Base-by-base conservation (phyloP, 2,113 vertebrate genomes). In the Poicephalus gulielmi region DNA sequence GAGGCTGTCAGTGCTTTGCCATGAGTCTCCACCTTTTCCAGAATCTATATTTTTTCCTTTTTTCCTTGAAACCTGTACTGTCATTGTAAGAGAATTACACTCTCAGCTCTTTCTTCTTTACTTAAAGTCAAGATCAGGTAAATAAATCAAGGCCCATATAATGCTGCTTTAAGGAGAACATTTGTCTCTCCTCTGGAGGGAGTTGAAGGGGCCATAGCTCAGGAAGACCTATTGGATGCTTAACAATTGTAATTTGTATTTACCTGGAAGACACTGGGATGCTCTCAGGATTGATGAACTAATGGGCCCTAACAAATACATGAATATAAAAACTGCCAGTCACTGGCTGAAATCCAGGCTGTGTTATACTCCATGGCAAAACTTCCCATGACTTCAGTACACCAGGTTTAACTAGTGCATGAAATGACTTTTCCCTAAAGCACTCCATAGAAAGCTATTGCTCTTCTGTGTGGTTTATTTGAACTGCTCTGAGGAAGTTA, bases 351-450 rank as follows among this genome's bases (percentile, higher is more conserved):
- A 85, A 70, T 85, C 87, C 93, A 95, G 84, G 62, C 78, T 73
- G 52, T 62, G 74, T 75, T 79, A 47, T 52, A 84, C 31, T 78
- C 77, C 70, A 62, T 62, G 84, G 74, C 62, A 84, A 87, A 89
- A 66, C 57, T 83, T 91, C 93, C 88, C 64, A 77, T 74, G 71
- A 90, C 88, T 88, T 93, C 91, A 77, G 79, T 66, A 69, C 79
- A 52, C 59, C 44, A 50, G 70, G 52, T 90, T 91, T 66, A 95
- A 90, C 74, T 69, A 79, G 84, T 3, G 16, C 77, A 73, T 64
- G 62, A 95, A 95, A 94, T 80, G 77, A 8, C 47, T 89, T 95
- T 79, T 71, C 94, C 91, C 95, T 84, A 68, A 82, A 95, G 94
- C 83, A 43, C 50, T 92, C 68, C 8, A 6, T 5, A 63, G 86